Evolutionary conservation across 2,797 vertebrate species (phyloP).

Genomic region (Tangara arthus): DNA sequence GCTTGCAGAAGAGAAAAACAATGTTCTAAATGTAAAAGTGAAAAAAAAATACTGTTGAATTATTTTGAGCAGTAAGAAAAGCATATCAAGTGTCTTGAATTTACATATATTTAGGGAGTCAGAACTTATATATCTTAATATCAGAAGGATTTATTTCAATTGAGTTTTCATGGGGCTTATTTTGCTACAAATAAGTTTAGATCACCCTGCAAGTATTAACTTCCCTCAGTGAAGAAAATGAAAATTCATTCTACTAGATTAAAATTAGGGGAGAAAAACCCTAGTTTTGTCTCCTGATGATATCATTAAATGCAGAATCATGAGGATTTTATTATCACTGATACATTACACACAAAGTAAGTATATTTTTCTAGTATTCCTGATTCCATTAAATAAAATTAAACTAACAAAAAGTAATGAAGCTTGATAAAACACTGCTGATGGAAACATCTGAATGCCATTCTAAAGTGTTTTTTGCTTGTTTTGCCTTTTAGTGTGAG

Average conservation of each 20-base stretch:
- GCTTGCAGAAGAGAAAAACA: background rate
- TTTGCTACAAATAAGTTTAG: background rate
- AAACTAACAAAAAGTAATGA: conserved; percentile 75
- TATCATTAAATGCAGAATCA: conserved; percentile 50
- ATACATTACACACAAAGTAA: conserved; percentile 50
- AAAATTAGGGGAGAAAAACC: background rate
- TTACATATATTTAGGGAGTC: background rate
- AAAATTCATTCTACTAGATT: background rate
- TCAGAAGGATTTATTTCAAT: background rate
- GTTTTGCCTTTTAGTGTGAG: conserved; percentile 57
- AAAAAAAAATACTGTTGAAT: background rate
- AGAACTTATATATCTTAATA: background rate
- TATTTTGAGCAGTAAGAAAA: background rate
- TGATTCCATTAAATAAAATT: conserved; percentile 67
- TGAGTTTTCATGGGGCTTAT: background rate
- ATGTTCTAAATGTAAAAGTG: background rate
- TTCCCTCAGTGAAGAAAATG: background rate
- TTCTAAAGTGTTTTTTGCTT: conserved; percentile 70
- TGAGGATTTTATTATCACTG: conserved; percentile 53
- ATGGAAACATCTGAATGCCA: conserved; percentile 57
- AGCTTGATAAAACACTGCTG: conserved; percentile 72
- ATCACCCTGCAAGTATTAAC: background rate
- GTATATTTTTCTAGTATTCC: conserved; percentile 49
- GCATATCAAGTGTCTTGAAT: background rate
- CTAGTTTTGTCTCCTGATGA: background rate